A percentile compares a stretch with the other conserved stretches of the same genome.
phyloP scores from a whole-genome alignment of 2,888 invertebrate species.

The Phalangium opilio region DNA sequence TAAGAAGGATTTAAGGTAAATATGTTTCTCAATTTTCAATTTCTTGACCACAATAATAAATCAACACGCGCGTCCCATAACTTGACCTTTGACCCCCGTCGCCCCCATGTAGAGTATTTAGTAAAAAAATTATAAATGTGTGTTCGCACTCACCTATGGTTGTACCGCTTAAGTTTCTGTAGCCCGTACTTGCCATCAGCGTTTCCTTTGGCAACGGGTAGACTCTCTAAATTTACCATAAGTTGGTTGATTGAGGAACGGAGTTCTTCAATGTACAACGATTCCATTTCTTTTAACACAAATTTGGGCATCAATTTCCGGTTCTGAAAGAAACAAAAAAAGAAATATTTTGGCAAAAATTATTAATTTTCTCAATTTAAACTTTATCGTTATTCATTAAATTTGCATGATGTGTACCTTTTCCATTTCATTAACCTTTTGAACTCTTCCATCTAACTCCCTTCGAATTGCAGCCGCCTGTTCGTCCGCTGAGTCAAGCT shows the following conservation, averaged over 20 bases:
- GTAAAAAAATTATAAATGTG: no score
- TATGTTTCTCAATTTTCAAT: no score
- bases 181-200: constrained; percentile 94
- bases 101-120: no score
- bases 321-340: constrained; percentile 52
- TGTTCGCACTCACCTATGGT: constrained; percentile 63
- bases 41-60: no score
- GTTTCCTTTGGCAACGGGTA: constrained; percentile 95
- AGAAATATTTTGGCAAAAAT: no score
- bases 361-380: no score
- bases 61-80: no score
- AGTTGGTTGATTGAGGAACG: constrained; percentile 93
- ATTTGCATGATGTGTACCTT: constrained; percentile 55
- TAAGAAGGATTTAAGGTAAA: no score
- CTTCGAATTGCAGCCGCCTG: constrained; percentile 98
- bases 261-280: constrained; percentile 93
- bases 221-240: constrained; percentile 96
- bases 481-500: constrained; percentile 98
- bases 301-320: constrained; percentile 97
- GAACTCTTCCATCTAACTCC: constrained; percentile 94
- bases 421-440: constrained; percentile 92
- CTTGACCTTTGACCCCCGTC: no score
- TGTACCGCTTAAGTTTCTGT: constrained; percentile 94
- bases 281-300: constrained; percentile 99
- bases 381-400: no score